phyloP scores from a whole-genome alignment of 2,888 invertebrate species.

The Odontomyia ornata region DNA sequence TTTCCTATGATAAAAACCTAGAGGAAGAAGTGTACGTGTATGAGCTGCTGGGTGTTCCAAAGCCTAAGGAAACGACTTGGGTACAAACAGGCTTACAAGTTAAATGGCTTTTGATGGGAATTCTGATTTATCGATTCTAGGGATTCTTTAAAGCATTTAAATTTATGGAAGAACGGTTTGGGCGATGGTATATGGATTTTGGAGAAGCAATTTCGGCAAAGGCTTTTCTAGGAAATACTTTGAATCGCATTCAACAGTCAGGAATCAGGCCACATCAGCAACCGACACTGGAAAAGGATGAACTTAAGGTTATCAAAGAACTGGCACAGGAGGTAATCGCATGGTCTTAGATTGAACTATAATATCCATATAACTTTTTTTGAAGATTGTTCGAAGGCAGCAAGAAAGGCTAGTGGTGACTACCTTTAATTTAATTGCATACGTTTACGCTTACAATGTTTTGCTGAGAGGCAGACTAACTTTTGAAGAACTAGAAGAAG shows the following conservation, averaged over 20 bases:
- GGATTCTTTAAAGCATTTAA: conserved; percentile 85
- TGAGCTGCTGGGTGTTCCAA: conserved; percentile 95
- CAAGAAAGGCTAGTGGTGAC: conserved; percentile 75
- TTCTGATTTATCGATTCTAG: conserved; percentile 60
- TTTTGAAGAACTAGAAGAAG: conserved; percentile 62
- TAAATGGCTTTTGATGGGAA: background rate
- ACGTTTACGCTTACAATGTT: conserved; percentile 58
- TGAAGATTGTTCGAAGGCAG: conserved; percentile 72
- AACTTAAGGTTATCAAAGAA: conserved; percentile 70
- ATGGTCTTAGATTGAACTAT: background rate
- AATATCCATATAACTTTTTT: no score
- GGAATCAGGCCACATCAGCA: conserved; percentile 69
- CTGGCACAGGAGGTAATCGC: conserved; percentile 69
- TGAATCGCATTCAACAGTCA: conserved; percentile 65
- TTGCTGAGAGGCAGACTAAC: conserved; percentile 60
- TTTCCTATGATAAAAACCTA: conserved; percentile 91
- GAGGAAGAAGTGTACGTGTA: conserved; percentile 94
- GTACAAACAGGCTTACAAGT: conserved; percentile 64
- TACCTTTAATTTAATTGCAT: conserved; percentile 77
- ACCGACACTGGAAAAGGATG: conserved; percentile 68
- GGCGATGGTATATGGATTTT: conserved; percentile 85
- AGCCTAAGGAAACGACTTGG: conserved; percentile 94
- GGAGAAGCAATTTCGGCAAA: conserved; percentile 81
- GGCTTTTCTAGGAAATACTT: conserved; percentile 67
- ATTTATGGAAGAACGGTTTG: conserved; percentile 83